Evolutionary conservation across 2,888 invertebrate genomes (phyloP).

Genomic region (Linhomoeus sp.): DNA sequence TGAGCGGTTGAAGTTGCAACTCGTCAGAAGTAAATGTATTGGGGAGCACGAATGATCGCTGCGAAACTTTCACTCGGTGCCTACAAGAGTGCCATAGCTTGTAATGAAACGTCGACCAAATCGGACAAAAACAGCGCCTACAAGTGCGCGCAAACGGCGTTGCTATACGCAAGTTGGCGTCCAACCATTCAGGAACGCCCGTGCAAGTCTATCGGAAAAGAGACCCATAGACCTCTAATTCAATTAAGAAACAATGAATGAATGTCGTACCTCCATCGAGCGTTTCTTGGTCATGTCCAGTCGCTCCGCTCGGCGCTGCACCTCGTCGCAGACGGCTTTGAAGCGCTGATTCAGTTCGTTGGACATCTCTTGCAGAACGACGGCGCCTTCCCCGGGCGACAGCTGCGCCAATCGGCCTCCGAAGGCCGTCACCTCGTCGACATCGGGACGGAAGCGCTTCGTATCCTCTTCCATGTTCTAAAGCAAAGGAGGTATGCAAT

Average conservation of each 20-base stretch:
- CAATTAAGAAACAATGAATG: too few species aligned
- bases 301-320: constrained; percentile 78
- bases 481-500: too few species aligned
- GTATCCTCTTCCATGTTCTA: constrained; percentile 56
- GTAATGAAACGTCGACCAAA: neutral
- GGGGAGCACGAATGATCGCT: too few species aligned
- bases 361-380: constrained; percentile 78
- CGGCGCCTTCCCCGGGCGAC: constrained; percentile 37
- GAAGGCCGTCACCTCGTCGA: constrained; percentile 64
- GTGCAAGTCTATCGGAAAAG: too few species aligned
- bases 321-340: constrained; percentile 85
- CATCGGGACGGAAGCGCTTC: constrained; percentile 46
- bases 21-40: neutral
- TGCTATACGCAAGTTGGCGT: too few species aligned
- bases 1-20: too few species aligned
- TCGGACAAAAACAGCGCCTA: neutral
- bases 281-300: constrained; percentile 49
- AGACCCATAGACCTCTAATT: too few species aligned
- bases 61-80: too few species aligned
- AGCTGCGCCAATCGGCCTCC: constrained; percentile 60
- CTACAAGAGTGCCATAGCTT: too few species aligned
- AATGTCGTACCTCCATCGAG: constrained; percentile 6
- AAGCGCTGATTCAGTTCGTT: constrained; percentile 77
- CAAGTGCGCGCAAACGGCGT: neutral
- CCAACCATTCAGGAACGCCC: too few species aligned